These are phyloP conservation scores for Euleptes europaea DNA, from an alignment of 2,113 vertebrate species.

Conservation along the genomic window DNA sequence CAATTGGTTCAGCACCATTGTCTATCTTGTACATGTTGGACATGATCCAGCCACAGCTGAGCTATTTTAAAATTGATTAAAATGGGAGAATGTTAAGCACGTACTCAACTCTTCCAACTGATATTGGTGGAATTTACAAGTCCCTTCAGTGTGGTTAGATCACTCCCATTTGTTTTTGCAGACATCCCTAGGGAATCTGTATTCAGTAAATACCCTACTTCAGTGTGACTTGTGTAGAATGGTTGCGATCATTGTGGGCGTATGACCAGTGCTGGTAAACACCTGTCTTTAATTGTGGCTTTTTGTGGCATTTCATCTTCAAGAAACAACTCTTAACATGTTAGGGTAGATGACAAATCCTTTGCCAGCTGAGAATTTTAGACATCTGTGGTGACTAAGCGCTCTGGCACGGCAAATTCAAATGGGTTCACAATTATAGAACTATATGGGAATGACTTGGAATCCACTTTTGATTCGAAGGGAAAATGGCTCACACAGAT, in stretches of 20 bases:
- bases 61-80: background rate
- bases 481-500: slow-evolving; percentile 51
- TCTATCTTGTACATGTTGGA: background rate
- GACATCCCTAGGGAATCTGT: background rate
- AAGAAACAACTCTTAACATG: background rate
- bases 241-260: background rate
- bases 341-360: background rate
- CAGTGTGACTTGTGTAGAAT: background rate
- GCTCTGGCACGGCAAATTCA: slow-evolving; percentile 59
- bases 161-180: background rate
- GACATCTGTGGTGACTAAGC: background rate
- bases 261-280: background rate
- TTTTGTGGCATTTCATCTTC: background rate
- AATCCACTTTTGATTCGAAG: slow-evolving; percentile 59
- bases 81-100: background rate
- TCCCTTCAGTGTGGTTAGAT: background rate
- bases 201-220: background rate
- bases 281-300: background rate
- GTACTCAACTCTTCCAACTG: background rate
- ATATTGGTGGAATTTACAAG: background rate
- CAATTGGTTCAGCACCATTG: background rate
- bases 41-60: background rate
- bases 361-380: slow-evolving; percentile 3
- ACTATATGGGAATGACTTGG: slow-evolving; percentile 49
- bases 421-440: slow-evolving; percentile 57